These are phyloP conservation scores for Sturmia bella DNA, from an alignment of 2,888 invertebrate species.

Conservation along the genomic window DNA sequence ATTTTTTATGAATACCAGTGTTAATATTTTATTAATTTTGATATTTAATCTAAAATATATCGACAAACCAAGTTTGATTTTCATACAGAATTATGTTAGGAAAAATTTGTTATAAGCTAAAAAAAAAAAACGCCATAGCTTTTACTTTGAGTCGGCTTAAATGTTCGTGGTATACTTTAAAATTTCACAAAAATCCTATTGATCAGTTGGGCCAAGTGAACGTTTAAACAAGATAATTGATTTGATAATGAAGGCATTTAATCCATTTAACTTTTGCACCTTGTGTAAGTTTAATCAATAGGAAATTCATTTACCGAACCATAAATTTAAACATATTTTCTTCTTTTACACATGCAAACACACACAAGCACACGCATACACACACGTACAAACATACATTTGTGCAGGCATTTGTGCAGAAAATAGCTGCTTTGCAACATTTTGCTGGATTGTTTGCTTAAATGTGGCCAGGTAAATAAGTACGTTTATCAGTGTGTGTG, in stretches of 20 bases:
- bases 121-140: too few relatives aligned
- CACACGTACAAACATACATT: neutral
- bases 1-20: too few relatives aligned
- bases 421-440: too few relatives aligned
- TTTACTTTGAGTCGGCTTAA: too few relatives aligned
- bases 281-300: conserved; percentile 49
- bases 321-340: conserved; percentile 43
- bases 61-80: too few relatives aligned
- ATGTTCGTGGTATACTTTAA: too few relatives aligned
- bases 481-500: neutral
- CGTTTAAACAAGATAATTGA: conserved; percentile 45
- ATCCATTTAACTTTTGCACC: conserved; percentile 55
- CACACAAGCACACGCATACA: neutral
- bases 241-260: conserved; percentile 42
- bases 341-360: neutral
- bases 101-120: too few relatives aligned
- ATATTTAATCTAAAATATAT: too few relatives aligned
- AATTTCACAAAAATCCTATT: too few relatives aligned
- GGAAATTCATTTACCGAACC: conserved; percentile 49
- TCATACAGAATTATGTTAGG: too few relatives aligned
- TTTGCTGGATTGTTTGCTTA: neutral
- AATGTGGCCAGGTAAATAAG: conserved; percentile 6
- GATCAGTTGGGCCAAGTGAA: neutral
- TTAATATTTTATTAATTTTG: too few relatives aligned
- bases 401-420: too few relatives aligned